A percentile compares a stretch with the other conserved stretches of the same genome.
Evolutionary conservation across 2,888 invertebrate genomes (phyloP).

Genomic region (Psococerastis gibbosa): DNA sequence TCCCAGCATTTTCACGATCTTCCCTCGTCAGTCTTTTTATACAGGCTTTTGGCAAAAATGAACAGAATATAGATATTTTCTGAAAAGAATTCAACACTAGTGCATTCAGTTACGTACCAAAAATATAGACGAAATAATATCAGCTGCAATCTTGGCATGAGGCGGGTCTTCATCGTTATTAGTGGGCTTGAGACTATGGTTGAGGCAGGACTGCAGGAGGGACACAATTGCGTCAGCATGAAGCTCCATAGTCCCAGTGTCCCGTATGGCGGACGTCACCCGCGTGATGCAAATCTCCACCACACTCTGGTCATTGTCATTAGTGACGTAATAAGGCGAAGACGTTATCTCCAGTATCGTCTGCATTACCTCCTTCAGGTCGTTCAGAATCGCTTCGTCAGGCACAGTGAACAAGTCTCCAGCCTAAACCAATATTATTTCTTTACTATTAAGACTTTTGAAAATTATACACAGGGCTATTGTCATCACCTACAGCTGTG

Average conservation of each 20-base stretch:
- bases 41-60: too few species aligned
- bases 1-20: too few species aligned
- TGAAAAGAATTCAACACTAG: slow-evolving; percentile 1
- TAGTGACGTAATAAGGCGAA: slow-evolving; percentile 60
- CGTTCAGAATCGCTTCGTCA: slow-evolving; percentile 69
- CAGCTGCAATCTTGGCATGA: slow-evolving; percentile 90
- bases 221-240: slow-evolving; percentile 69
- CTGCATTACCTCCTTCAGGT: slow-evolving; percentile 65
- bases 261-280: slow-evolving; percentile 73
- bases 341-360: slow-evolving; percentile 62
- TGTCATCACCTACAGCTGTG: too few species aligned
- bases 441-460: too few species aligned
- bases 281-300: slow-evolving; percentile 88
- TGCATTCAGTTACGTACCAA: slow-evolving; percentile 38
- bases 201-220: slow-evolving; percentile 68
- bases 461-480: too few species aligned
- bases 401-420: slow-evolving; percentile 79
- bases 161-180: slow-evolving; percentile 74
- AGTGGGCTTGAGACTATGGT: slow-evolving; percentile 68
- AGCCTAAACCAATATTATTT: too few species aligned
- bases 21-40: too few species aligned
- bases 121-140: slow-evolving; percentile 87
- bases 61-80: slow-evolving; percentile 9
- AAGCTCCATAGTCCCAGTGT: slow-evolving; percentile 70
- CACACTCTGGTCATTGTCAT: slow-evolving; percentile 83